Conservation (phyloP, 1,140 invertebrate genomes). For the Drosophila obscura region DNA sequence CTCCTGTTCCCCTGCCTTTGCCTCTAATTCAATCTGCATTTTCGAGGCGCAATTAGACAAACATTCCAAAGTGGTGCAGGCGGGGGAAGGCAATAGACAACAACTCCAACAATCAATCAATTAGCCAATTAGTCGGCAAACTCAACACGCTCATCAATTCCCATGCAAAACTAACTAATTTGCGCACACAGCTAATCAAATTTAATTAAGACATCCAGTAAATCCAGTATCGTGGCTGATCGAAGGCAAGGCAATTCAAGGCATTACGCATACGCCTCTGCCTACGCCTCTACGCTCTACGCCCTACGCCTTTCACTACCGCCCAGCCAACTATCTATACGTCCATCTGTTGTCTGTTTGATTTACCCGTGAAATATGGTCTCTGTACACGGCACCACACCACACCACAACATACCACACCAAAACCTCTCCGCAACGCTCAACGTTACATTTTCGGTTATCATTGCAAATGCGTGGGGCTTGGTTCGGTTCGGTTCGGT, state of each 20-base stretch:
- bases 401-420: constrained; percentile 1
- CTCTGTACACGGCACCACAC: constrained; percentile 56
- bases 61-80: constrained; percentile 22
- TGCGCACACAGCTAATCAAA: constrained; percentile 77
- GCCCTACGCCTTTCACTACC: neutral
- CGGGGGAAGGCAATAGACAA: constrained; percentile 11
- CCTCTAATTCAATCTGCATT: constrained; percentile 23
- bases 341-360: constrained; percentile 65
- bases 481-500: constrained; percentile 14
- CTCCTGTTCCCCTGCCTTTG: too few relatives aligned
- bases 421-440: constrained; percentile 20
- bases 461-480: constrained; percentile 72
- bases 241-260: constrained; percentile 29
- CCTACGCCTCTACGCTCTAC: neutral
- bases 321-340: constrained; percentile 8
- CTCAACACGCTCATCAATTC: constrained; percentile 68
- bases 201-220: constrained; percentile 79
- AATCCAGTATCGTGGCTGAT: constrained; percentile 32
- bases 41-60: constrained; percentile 60
- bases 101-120: constrained; percentile 71
- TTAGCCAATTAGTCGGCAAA: constrained; percentile 73
- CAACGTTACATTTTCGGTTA: constrained; percentile 59
- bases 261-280: constrained; percentile 45
- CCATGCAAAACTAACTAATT: constrained; percentile 75
- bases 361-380: constrained; percentile 73